Percentiles rank a stretch among this genome's conserved stretches.
Conservation (phyloP, 2,888 invertebrate species). For the Microplitis manilae region DNA sequence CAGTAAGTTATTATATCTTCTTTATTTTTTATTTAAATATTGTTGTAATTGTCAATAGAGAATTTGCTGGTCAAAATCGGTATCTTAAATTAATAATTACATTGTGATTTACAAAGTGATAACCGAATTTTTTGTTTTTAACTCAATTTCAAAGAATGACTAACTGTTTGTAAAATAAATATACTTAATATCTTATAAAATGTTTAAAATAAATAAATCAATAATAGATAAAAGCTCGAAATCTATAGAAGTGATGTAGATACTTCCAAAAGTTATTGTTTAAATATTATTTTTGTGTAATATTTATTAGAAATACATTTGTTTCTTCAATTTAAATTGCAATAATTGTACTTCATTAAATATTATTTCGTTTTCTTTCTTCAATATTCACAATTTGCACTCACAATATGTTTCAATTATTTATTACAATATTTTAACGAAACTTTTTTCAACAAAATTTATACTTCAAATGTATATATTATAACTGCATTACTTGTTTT, state of each 20-base stretch:
- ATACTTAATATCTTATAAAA: background rate
- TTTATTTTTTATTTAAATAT: background rate
- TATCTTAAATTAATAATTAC: background rate
- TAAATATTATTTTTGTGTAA: background rate
- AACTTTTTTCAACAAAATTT: slow-evolving; percentile 30
- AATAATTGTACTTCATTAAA: background rate
- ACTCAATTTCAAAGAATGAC: background rate
- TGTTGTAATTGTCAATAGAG: background rate
- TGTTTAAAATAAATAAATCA: background rate
- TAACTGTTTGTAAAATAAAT: background rate
- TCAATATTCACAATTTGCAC: background rate
- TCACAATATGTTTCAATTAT: background rate
- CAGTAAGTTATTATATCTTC: background rate
- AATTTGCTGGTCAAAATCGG: background rate
- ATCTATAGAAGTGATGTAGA: background rate
- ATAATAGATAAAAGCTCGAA: background rate
- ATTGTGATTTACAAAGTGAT: no score
- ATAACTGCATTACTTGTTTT: slow-evolving; percentile 55
- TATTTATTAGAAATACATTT: background rate
- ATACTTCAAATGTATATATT: slow-evolving; percentile 42
- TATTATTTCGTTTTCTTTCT: slow-evolving; percentile 8
- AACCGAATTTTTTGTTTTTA: no score
- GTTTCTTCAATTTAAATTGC: background rate
- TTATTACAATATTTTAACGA: slow-evolving; percentile 37
- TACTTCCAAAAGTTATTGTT: background rate